Base-by-base conservation (phyloP, 2,888 invertebrate genomes). In the Agonopterix alstromeriana region DNA sequence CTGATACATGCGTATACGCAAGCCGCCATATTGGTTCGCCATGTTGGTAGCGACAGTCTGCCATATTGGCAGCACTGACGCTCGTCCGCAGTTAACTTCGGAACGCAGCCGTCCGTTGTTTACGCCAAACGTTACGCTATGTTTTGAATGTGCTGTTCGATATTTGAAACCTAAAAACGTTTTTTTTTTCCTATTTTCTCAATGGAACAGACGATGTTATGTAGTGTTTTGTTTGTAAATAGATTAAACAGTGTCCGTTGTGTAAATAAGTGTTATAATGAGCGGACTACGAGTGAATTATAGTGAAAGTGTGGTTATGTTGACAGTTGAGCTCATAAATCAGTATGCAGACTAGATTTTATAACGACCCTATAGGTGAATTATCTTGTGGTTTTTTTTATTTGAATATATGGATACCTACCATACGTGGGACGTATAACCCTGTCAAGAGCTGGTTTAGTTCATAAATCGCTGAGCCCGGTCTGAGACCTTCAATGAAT, bases 281-380 rank as follows among this genome's bases (percentile, higher is more conserved):
- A 14, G 45, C 42, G 36, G 41, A 46, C 52, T 60, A 36, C 55
- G 47, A 58, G 57, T 63, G 52, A 47, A 55, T 55, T 57, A 58
- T 52, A 49, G 74, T 79, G 76, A 81, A 82, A 79, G 80, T 83
- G 69, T 63, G 82, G 80, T 81, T 83, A 81, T 76, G 68, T 78
- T 79, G 74, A 75, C 73, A 70, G 73, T 79, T 78, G 60, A 66
- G 11, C 10, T 51, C n/a, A 44, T 48, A 48, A 45, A 52, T 53
- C 43, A 45, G 48, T 46, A 14, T 11, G 11, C 38, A 10, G 9
- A 38, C 9, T 38, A 38, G 38, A 38, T n/a, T n/a, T 9, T 38
- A n/a, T 2, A n/a, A 10, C n/a, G 36, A 36, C 9, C n/a, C n/a
- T 38, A n/a, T 38, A 27, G 27, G 27, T 27, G 27, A 27, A 27